Evolutionary conservation across 1,140 invertebrate species (phyloP).

Genomic region (Lamellibrachia luymesi): DNA sequence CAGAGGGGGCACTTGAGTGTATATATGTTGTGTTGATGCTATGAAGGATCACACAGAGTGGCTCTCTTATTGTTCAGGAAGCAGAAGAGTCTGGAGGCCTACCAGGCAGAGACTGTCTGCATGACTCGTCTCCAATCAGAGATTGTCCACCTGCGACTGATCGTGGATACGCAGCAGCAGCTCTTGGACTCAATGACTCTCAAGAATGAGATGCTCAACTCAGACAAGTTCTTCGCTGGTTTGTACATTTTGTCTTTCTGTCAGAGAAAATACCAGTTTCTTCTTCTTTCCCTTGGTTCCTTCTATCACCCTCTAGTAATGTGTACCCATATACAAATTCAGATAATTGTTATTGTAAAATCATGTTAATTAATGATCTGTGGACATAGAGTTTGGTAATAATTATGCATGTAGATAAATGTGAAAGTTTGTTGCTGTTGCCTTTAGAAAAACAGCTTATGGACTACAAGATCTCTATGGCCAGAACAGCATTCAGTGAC

Average conservation of each 20-base stretch:
- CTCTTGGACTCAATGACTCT: background rate
- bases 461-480: background rate
- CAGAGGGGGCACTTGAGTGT: no score
- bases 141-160: background rate
- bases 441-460: conserved; percentile 1
- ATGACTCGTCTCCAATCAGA: background rate
- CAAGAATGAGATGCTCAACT: background rate
- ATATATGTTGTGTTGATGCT: background rate
- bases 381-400: background rate
- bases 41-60: background rate
- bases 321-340: no score
- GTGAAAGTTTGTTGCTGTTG: background rate
- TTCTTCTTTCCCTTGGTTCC: background rate
- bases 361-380: no score
- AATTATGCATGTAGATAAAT: conserved; percentile 6
- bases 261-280: background rate
- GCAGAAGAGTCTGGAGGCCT: conserved; percentile 13
- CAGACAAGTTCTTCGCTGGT: conserved; percentile 6
- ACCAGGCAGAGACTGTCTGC: background rate
- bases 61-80: conserved; percentile 3
- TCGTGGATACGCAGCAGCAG: background rate
- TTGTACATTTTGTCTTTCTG: background rate
- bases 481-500: background rate
- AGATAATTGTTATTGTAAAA: no score
- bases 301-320: no score